Evolutionary conservation across 64 coral and sea anemone genomes (phyloP).

Genomic region (Cladopsammia gracilis): DNA sequence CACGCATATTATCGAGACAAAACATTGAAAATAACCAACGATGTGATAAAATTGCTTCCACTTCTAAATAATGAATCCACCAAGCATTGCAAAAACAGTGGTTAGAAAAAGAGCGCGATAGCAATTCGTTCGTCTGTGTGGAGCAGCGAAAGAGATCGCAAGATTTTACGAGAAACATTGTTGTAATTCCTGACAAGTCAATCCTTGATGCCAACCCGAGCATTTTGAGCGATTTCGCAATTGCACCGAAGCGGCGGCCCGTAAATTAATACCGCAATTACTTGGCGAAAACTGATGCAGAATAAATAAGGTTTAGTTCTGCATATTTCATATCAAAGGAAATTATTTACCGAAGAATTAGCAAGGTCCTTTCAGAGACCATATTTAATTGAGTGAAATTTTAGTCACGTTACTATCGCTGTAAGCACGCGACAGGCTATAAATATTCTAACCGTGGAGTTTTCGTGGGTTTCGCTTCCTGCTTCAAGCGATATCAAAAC

Average conservation of each 20-base stretch:
- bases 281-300: conserved; percentile 8
- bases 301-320: conserved; percentile 39
- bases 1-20: conserved; percentile 38
- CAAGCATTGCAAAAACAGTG: neutral
- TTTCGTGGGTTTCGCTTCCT: neutral
- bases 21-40: conserved; percentile 23
- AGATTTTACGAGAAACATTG: conserved; percentile 18
- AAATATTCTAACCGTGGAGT: conserved; percentile 7
- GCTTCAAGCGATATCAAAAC: conserved; percentile 15
- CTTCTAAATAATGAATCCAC: conserved; percentile 20
- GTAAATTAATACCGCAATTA: conserved; percentile 22
- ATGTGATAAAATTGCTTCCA: conserved; percentile 34
- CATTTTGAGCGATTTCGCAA: conserved; percentile 50
- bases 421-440: neutral
- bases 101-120: neutral
- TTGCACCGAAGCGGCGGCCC: neutral
- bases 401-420: neutral
- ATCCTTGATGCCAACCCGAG: neutral
- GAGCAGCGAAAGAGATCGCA: neutral
- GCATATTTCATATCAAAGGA: conserved; percentile 6
- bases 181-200: neutral
- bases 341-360: conserved; percentile 16
- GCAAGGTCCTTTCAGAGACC: no score
- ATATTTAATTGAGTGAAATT: neutral
- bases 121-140: neutral